These are phyloP conservation scores for Sigmodon hispidus DNA, from an alignment of 2,113 vertebrate genomes.

Conservation along the genomic window DNA sequence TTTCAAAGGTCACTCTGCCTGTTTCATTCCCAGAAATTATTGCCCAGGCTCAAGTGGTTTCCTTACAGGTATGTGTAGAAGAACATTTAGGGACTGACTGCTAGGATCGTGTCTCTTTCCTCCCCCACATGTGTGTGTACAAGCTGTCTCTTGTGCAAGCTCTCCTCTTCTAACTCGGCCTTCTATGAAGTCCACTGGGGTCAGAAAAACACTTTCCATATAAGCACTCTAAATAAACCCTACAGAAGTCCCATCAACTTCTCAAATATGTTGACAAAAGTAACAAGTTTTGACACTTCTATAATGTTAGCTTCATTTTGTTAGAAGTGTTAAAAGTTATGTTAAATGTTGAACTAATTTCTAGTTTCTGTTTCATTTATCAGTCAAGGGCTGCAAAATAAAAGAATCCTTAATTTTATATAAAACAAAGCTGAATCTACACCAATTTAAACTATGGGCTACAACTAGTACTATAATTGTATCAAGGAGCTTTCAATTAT, in stretches of 20 bases:
- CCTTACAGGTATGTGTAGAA: not conserved
- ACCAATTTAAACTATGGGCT: conserved; percentile 54
- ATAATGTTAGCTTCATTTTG: conserved; percentile 40
- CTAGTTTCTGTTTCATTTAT: conserved; percentile 42
- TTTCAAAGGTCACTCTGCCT: not conserved
- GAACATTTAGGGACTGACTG: not conserved
- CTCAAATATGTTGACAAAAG: not conserved
- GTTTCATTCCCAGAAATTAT: not conserved
- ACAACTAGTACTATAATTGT: conserved; percentile 61
- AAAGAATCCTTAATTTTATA: conserved; percentile 51
- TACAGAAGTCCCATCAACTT: not conserved
- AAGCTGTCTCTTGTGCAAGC: not conserved
- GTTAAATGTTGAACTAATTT: not conserved
- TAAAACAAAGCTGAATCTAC: conserved; percentile 69
- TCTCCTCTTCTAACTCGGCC: not conserved
- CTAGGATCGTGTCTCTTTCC: no score
- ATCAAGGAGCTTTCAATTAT: conserved; percentile 77
- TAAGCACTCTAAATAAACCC: not conserved
- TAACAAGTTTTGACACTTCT: not conserved
- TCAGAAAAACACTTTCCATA: not conserved
- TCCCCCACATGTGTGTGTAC: no score
- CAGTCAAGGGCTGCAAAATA: conserved; percentile 19
- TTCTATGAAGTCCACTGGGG: not conserved
- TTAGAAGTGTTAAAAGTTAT: not conserved
- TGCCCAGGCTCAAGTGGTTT: not conserved